Evolutionary conservation across 2,888 invertebrate species (phyloP), one percentile per base, ranked within the genome.

Genomic region (Macrophya alboannulata): DNA sequence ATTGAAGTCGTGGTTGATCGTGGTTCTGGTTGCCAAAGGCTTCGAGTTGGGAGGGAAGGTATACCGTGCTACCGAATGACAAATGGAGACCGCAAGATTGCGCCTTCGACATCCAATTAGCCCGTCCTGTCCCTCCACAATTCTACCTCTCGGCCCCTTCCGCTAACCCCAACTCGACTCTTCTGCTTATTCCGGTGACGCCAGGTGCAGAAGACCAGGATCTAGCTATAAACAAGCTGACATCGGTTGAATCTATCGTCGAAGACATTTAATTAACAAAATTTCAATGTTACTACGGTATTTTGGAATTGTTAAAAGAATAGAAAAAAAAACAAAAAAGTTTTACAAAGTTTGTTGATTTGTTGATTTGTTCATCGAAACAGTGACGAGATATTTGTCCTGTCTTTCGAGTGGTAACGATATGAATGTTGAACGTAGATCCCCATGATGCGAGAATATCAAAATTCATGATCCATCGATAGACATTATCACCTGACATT

Each of bases 41-140:
- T 77, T 86, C 82, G 71, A n/a, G 86, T 43, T 85, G 10, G 59
- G 25, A 59, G 74, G 62, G 65, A 84, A 62, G 82, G 77, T 51
- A 65, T 65, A 40, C 68, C 87, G 87, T 88, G 87, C 88, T 87
- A 87, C 88, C 89, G 88, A 92, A 92, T 92, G 92, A 92, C 92
- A 92, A 92, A 92, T 92, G 91, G 90, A 91, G 89, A 91, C 91
- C 91, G 86, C 92, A 90, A 92, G 91, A 92, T 90, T 90, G 90
- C 89, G 89, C 88, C 88, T 88, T 88, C 89, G 90, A 92, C 91
- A 90, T 91, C 91, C 92, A 92, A 91, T 91, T 91, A 92, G 90
- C 89, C 87, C 87, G 86, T 87, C 76, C 79, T 76, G 55, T 74
- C 62, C 71, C 84, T 62, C 71, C 55, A 48, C 25, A n/a, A n/a